phyloP scores from a whole-genome alignment of 2,888 invertebrate species.

The Leptura quadrifasciata region DNA sequence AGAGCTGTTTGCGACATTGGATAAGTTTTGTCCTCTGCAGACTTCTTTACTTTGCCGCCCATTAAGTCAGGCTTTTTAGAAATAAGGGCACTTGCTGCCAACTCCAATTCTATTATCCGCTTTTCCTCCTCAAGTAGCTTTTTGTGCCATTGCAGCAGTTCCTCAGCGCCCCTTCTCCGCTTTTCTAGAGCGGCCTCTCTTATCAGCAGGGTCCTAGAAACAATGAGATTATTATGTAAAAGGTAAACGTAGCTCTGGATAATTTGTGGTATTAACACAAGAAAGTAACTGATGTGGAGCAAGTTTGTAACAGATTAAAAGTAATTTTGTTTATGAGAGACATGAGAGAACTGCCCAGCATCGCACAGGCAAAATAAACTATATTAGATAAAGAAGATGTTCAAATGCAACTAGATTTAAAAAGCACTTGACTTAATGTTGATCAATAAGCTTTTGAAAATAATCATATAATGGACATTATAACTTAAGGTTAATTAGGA shows the following conservation, averaged over 20 bases:
- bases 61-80: slow-evolving; percentile 69
- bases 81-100: slow-evolving; percentile 69
- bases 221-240: slow-evolving; percentile 40
- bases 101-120: slow-evolving; percentile 74
- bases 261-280: no score
- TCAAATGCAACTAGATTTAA: no score
- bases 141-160: slow-evolving; percentile 75
- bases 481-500: no score
- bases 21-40: slow-evolving; percentile 69
- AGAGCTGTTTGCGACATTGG: slow-evolving; percentile 71
- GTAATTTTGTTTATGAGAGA: no score
- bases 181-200: slow-evolving; percentile 74
- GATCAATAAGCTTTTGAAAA: no score
- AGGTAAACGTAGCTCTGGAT: background rate
- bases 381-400: no score
- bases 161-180: slow-evolving; percentile 74
- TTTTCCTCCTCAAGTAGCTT: slow-evolving; percentile 76
- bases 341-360: no score
- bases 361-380: no score
- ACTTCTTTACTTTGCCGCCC: slow-evolving; percentile 70
- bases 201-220: slow-evolving; percentile 72
- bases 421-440: no score
- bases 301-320: no score
- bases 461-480: no score
- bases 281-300: no score